Percentiles rank a stretch among this genome's conserved stretches.
Conservation (phyloP, 2,113 vertebrate genomes). For the Salvelinus sp. region DNA sequence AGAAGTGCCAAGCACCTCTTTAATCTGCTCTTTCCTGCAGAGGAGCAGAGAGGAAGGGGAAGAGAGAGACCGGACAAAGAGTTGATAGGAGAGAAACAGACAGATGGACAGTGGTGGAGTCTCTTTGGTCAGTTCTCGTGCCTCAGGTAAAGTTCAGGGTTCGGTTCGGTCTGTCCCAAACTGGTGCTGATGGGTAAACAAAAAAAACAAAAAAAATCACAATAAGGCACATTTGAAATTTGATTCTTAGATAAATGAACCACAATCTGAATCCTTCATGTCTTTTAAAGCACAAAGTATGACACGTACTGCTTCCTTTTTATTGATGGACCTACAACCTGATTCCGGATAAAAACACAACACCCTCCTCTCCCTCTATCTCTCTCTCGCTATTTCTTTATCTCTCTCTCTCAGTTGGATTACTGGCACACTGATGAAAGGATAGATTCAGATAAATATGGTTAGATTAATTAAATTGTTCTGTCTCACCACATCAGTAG, state of each 20-base stretch:
- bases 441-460: no score
- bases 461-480: no score
- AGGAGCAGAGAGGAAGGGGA: slow-evolving; percentile 41
- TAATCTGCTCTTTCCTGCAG: slow-evolving; percentile 71
- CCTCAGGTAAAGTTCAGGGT: slow-evolving; percentile 47
- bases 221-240: not conserved
- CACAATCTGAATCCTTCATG: not conserved
- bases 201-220: not conserved
- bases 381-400: not conserved
- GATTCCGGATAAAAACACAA: not conserved
- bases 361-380: not conserved
- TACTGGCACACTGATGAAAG: not conserved
- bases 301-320: not conserved
- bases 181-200: slow-evolving; percentile 47
- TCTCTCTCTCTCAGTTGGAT: not conserved
- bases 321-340: no score
- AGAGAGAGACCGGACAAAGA: slow-evolving; percentile 9
- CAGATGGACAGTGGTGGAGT: not conserved
- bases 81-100: slow-evolving; percentile 4
- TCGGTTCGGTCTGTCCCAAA: slow-evolving; percentile 49
- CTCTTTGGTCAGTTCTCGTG: no score
- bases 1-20: slow-evolving; percentile 65
- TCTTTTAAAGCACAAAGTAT: not conserved
- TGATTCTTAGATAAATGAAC: not conserved
- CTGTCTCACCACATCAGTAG: no score